phyloP scores from a whole-genome alignment of 2,797 vertebrate species.

The Bradypodion ventrale region DNA sequence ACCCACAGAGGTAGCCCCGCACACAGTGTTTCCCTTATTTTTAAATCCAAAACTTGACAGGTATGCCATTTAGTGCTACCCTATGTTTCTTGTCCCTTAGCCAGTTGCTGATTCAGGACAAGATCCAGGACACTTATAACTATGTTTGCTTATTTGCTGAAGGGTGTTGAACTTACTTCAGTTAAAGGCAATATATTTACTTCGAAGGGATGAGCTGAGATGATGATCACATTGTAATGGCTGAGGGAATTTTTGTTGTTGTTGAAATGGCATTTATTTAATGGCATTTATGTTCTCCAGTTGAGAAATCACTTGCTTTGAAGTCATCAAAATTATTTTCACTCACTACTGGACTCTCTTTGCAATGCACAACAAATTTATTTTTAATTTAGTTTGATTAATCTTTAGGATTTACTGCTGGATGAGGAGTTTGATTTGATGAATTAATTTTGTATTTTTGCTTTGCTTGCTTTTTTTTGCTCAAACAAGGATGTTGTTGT shows the following conservation, averaged over 20 bases:
- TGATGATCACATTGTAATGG: background rate
- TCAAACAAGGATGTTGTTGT: too few relatives aligned
- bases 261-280: background rate
- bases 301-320: background rate
- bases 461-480: background rate
- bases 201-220: background rate
- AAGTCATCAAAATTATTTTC: too few relatives aligned
- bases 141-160: too few relatives aligned
- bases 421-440: background rate
- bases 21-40: too few relatives aligned
- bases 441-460: background rate
- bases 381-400: slow-evolving; percentile 3
- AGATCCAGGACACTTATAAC: too few relatives aligned
- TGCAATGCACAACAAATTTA: background rate
- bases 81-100: too few relatives aligned
- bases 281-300: background rate
- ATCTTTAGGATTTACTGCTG: background rate
- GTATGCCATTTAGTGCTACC: too few relatives aligned
- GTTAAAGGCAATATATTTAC: background rate
- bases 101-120: too few relatives aligned
- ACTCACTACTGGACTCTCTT: background rate
- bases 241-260: too few relatives aligned
- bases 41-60: too few relatives aligned
- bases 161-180: background rate
- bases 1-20: too few relatives aligned